phyloP scores from a whole-genome alignment of 2,888 invertebrate genomes.

The Eremobia ochroleuca region DNA sequence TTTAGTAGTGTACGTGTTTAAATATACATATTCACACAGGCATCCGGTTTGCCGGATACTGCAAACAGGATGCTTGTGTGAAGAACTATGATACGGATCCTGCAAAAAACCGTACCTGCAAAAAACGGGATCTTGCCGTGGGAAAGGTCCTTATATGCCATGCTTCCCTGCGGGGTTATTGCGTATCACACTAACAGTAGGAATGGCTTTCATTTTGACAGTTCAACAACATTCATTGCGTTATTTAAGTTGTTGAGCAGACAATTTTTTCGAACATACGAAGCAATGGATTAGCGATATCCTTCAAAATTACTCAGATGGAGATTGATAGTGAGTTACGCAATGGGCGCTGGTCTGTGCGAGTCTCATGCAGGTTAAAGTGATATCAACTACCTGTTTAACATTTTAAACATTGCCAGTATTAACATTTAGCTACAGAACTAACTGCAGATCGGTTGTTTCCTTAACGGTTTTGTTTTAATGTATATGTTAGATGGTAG shows the following conservation, averaged over 20 bases:
- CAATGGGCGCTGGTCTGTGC: neutral
- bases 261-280: too few relatives aligned
- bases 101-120: too few relatives aligned
- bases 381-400: neutral
- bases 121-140: too few relatives aligned
- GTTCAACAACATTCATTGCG: neutral
- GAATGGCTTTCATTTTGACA: neutral
- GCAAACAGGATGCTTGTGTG: too few relatives aligned
- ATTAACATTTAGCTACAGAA: neutral
- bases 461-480: neutral
- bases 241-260: too few relatives aligned
- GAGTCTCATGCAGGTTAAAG: neutral
- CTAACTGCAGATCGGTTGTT: neutral
- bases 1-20: too few relatives aligned
- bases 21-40: too few relatives aligned
- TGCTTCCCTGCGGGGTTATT: neutral
- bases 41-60: too few relatives aligned
- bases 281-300: too few relatives aligned
- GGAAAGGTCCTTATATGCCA: neutral
- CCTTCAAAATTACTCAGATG: neutral
- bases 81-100: too few relatives aligned
- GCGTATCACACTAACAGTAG: neutral
- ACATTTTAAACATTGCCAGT: neutral
- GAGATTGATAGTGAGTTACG: neutral
- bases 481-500: neutral